phyloP scores from a whole-genome alignment of 2,113 vertebrate species.

The Proteles cristata region DNA sequence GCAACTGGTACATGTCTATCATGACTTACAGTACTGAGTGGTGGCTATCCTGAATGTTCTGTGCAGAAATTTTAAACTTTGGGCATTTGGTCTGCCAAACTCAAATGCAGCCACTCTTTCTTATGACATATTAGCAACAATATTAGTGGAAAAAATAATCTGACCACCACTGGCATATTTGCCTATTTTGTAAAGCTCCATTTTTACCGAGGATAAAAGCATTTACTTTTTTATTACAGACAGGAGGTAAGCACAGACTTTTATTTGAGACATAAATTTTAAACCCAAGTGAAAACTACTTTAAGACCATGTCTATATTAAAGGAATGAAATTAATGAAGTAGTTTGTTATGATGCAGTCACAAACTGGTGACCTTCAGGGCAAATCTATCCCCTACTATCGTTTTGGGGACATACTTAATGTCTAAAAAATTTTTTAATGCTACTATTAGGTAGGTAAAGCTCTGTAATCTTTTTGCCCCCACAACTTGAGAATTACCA shows the following conservation, averaged over 20 bases:
- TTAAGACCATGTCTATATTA: neutral
- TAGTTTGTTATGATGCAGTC: neutral
- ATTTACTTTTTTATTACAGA: neutral
- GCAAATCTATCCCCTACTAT: neutral
- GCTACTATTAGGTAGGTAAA: neutral
- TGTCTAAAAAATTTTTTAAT: neutral
- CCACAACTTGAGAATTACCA: neutral
- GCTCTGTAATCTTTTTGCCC: accelerated
- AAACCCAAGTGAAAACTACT: conserved; percentile 8
- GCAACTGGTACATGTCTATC: neutral
- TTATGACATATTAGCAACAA: neutral
- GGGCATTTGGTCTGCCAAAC: neutral
- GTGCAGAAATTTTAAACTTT: neutral
- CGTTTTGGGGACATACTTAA: neutral
- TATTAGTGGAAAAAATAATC: neutral
- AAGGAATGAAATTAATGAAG: neutral
- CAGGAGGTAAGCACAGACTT: neutral
- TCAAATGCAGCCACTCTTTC: conserved; percentile 1
- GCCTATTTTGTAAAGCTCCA: neutral
- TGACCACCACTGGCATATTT: neutral
- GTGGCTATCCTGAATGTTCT: neutral
- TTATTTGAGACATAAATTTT: conserved; percentile 7
- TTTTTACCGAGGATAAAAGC: neutral
- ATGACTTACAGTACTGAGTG: neutral
- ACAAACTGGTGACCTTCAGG: neutral